Percentiles rank a stretch among this genome's conserved stretches.
Conservation (phyloP, 2,113 vertebrate species). For the Myocastor coypus region DNA sequence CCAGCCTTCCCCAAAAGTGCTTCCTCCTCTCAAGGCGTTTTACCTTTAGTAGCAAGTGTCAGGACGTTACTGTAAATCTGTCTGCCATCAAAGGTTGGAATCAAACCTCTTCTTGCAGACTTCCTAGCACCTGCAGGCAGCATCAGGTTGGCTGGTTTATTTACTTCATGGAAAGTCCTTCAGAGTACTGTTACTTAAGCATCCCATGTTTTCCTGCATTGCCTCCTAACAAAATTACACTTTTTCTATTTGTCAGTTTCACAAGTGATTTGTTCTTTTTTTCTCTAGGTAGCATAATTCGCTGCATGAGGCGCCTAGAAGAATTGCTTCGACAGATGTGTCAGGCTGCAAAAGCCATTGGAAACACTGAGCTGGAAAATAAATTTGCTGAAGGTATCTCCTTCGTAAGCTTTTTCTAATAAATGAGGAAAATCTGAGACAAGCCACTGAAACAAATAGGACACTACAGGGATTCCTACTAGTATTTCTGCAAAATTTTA, state of each 20-base stretch:
- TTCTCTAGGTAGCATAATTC: conserved; percentile 95
- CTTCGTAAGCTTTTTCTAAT: neutral
- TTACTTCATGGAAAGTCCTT: conserved; percentile 2
- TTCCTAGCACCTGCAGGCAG: neutral
- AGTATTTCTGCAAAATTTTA: neutral
- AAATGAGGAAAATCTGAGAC: neutral
- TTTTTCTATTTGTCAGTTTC: conserved; percentile 33
- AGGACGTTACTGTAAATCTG: neutral
- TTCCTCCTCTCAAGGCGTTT: neutral
- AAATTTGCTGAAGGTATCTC: conserved; percentile 95
- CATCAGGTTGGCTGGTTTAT: neutral
- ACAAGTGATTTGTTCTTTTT: conserved; percentile 34
- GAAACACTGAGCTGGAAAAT: conserved; percentile 98
- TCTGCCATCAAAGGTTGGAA: neutral
- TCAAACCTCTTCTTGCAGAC: neutral
- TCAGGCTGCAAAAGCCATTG: conserved; percentile 98
- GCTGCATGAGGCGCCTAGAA: conserved; percentile 97
- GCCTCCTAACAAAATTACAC: neutral
- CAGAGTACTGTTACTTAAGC: neutral
- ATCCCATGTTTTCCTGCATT: neutral
- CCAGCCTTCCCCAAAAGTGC: neutral
- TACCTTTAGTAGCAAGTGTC: neutral
- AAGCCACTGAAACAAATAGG: neutral
- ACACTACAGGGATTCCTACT: neutral
- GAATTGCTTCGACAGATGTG: conserved; percentile 98